Base-by-base conservation (phyloP, 2,797 vertebrate species). In the Tokudaia tokunoshimensis region DNA sequence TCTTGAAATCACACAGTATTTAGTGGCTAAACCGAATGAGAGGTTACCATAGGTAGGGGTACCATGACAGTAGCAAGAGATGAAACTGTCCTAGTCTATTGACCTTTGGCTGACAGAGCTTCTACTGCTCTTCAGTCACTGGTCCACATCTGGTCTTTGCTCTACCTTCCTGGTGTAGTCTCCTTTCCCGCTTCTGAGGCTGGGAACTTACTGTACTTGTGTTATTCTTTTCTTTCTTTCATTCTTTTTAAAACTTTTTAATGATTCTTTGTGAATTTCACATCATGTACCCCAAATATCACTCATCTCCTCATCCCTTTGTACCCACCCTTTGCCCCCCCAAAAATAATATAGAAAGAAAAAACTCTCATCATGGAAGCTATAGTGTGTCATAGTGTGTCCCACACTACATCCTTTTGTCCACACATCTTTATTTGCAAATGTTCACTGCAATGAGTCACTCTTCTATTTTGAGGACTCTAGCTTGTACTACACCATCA, bases 1-100 rank as follows among this genome's bases (percentile, higher is more conserved):
- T 6, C 37, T 89, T 57, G 74, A n/a, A 86, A 63, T 61, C 91
- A 96, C 65, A 88, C 15, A 92, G 75, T 52, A 80, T 31, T 24
- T 57, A 74, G 26, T 50, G 4, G 6, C n/a, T 78, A 29, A 50
- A 7, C 11, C 14, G 65, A 6, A 31, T 5, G 24, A 86, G 41
- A 24, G 41, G 6, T 76, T 44, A 74, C 78, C 37, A 37, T 52
- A 19, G 44, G 81, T 79, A 83, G 37, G 78, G 17, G 6, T 17
- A 29, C 67, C 55, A 76, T 6, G 20, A 2, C 3, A 55, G n/a
- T 50, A 55, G 59, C 0, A 78, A 93, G 55, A 89, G 85, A 47
- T 41, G 55, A 63, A 67, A 82, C 26, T 22, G 22, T 55, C 75
- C 61, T n/a, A 34, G 31, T 24, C 50, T 72, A 3, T 9, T 26